phyloP scores from a whole-genome alignment of 2,888 invertebrate genomes.

The Tipula helvola region DNA sequence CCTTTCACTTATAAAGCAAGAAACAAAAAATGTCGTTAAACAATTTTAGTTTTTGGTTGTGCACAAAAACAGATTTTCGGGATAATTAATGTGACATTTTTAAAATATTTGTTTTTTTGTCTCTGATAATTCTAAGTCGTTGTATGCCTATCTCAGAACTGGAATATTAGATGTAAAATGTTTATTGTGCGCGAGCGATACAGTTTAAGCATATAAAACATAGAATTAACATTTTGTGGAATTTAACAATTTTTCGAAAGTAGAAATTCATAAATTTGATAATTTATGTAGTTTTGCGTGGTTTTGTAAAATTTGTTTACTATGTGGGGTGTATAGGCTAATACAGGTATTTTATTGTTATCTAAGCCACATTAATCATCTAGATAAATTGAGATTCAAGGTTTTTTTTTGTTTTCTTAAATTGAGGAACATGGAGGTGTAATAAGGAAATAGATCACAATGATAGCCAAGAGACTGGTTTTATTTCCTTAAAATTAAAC shows the following conservation, averaged over 20 bases:
- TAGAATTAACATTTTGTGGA: not conserved
- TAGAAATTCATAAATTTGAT: not conserved
- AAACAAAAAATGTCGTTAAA: not conserved
- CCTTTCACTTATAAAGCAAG: not conserved
- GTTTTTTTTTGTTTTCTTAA: not conserved
- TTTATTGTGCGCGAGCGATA: not conserved
- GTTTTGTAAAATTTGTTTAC: not conserved
- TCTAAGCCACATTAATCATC: not conserved
- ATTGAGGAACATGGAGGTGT: no score
- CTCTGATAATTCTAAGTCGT: not conserved
- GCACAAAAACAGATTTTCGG: not conserved
- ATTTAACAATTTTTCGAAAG: not conserved
- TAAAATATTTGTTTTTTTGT: not conserved
- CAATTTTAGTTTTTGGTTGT: not conserved
- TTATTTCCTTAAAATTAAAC: no score
- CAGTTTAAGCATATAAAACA: not conserved
- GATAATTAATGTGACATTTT: constrained; percentile 4
- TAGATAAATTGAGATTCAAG: not conserved
- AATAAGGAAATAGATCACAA: no score
- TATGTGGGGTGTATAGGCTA: not conserved
- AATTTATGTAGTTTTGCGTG: not conserved
- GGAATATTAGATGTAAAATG: not conserved
- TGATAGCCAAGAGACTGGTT: no score
- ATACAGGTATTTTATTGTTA: not conserved
- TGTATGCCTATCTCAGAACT: not conserved